Evolutionary conservation across 2,888 invertebrate species (phyloP).

Genomic region (Chloromyia formosa): DNA sequence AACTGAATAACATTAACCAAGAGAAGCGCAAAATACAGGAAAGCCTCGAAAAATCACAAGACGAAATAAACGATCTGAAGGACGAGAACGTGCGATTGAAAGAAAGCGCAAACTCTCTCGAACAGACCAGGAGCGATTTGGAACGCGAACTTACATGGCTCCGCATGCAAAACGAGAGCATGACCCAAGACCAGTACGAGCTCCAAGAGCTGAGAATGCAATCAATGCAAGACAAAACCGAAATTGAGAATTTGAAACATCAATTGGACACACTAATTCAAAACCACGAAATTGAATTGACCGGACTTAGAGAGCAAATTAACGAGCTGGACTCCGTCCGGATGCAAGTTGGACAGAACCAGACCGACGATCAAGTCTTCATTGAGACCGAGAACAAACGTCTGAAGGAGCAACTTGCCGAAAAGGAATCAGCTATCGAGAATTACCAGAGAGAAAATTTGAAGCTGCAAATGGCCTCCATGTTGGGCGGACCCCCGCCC

Average conservation of each 20-base stretch:
- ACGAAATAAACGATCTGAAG: slow-evolving; percentile 68
- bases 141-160: slow-evolving; percentile 59
- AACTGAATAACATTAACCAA: slow-evolving; percentile 57
- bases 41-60: slow-evolving; percentile 69
- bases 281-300: slow-evolving; percentile 61
- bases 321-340: slow-evolving; percentile 60
- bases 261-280: slow-evolving; percentile 60
- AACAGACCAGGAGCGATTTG: slow-evolving; percentile 57
- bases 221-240: slow-evolving; percentile 63
- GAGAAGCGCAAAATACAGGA: slow-evolving; percentile 66
- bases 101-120: slow-evolving; percentile 57
- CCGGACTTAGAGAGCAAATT: slow-evolving; percentile 59
- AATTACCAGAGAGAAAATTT: slow-evolving; percentile 61
- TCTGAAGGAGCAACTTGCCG: slow-evolving; percentile 66
- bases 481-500: slow-evolving; percentile 15
- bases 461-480: slow-evolving; percentile 58
- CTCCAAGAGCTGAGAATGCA: slow-evolving; percentile 62
- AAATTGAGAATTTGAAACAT: slow-evolving; percentile 61
- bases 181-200: slow-evolving; percentile 61
- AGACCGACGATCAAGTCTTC: slow-evolving; percentile 64
- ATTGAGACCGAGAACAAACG: slow-evolving; percentile 69
- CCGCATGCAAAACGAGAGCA: slow-evolving; percentile 61
- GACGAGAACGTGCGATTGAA: slow-evolving; percentile 64
- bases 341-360: slow-evolving; percentile 62
- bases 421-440: slow-evolving; percentile 66